These are phyloP conservation scores for Ornithoptera priamus DNA, from an alignment of 2,888 invertebrate species.

Conservation along the genomic window DNA sequence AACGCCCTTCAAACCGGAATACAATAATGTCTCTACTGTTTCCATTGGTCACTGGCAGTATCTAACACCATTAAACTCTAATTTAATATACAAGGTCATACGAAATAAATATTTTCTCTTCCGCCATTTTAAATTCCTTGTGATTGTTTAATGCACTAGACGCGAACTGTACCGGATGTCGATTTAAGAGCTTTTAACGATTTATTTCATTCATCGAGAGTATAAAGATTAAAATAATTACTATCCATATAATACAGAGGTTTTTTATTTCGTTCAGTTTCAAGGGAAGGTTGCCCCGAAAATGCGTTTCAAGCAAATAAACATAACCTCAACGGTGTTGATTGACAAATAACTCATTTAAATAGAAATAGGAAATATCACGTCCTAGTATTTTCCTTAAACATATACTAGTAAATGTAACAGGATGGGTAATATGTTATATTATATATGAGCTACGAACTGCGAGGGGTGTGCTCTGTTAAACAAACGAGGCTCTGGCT, in stretches of 20 bases:
- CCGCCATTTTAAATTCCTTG: constrained; percentile 19
- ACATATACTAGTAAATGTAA: neutral
- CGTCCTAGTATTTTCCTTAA: neutral
- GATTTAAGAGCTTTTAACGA: neutral
- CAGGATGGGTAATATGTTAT: no score
- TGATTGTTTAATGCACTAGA: neutral
- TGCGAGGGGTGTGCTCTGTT: no score
- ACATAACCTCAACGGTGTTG: constrained; percentile 40
- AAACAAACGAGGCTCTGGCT: no score
- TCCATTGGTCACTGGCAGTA: constrained; percentile 13
- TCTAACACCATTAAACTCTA: neutral
- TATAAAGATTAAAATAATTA: constrained; percentile 23
- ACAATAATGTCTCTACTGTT: neutral
- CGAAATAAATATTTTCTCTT: constrained; percentile 21
- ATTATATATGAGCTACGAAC: no score
- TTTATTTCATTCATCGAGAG: constrained; percentile 2
- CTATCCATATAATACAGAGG: constrained; percentile 32
- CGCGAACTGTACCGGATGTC: neutral
- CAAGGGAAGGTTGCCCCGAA: constrained; percentile 60
- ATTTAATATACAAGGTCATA: constrained; percentile 13
- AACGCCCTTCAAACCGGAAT: no score
- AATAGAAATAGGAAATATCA: constrained; percentile 8
- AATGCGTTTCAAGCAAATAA: constrained; percentile 37
- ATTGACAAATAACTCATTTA: constrained; percentile 39
- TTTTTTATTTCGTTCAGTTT: constrained; percentile 40